Conservation (phyloP, 2,888 invertebrate species). For the Chrysolina oricalcia region DNA sequence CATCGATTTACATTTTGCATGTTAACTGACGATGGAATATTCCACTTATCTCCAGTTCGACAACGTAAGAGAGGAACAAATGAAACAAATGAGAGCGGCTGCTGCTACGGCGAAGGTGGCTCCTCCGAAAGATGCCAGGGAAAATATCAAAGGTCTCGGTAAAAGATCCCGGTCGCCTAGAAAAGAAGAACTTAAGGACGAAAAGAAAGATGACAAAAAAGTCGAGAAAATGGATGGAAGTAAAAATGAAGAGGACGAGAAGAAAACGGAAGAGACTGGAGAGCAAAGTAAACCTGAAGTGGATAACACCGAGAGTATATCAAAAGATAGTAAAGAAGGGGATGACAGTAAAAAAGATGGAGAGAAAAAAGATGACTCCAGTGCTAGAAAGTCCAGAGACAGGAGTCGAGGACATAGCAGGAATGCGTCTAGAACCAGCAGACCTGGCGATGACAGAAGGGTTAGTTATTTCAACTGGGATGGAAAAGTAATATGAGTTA, state of each 20-base stretch:
- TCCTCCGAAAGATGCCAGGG: slow-evolving; percentile 36
- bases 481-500: neutral
- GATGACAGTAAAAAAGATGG: slow-evolving; percentile 39
- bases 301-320: neutral
- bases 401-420: slow-evolving; percentile 45
- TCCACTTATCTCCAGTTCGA: slow-evolving; percentile 54
- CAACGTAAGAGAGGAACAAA: slow-evolving; percentile 67
- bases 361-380: slow-evolving; percentile 55
- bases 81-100: slow-evolving; percentile 63
- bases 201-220: slow-evolving; percentile 35
- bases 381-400: slow-evolving; percentile 50
- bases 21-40: neutral
- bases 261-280: slow-evolving; percentile 7
- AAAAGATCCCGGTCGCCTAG: slow-evolving; percentile 35
- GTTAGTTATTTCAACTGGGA: slow-evolving; percentile 28
- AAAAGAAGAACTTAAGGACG: slow-evolving; percentile 14
- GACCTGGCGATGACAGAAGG: slow-evolving; percentile 24
- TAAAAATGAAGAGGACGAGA: neutral
- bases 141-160: slow-evolving; percentile 20
- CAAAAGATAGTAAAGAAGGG: slow-evolving; percentile 40
- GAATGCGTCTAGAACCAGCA: slow-evolving; percentile 11
- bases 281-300: neutral
- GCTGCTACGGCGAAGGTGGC: slow-evolving; percentile 31
- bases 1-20: neutral
- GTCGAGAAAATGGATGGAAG: slow-evolving; percentile 31